These are phyloP conservation scores for Sebastolobus alascanus DNA, from an alignment of 2,797 vertebrate species.

Conservation along the genomic window DNA sequence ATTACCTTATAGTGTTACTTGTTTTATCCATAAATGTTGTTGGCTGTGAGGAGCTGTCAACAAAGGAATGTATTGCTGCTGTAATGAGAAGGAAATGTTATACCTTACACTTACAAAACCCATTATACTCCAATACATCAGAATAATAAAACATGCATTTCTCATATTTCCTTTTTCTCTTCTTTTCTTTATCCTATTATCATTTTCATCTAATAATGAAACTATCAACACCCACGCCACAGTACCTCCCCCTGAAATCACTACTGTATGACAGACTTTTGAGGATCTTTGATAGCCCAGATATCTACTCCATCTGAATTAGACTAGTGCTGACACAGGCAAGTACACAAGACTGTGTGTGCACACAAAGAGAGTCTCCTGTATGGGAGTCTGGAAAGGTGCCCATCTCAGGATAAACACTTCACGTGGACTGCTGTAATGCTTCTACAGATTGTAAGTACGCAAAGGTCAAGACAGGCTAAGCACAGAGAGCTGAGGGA, in stretches of 20 bases:
- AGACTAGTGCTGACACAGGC: not conserved
- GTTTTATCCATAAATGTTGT: not conserved
- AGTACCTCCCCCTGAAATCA: not conserved
- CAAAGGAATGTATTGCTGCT: not conserved
- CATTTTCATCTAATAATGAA: not conserved
- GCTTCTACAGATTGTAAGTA: constrained; percentile 14
- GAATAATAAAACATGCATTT: not conserved
- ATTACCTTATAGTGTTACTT: not conserved
- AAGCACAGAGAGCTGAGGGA: not conserved
- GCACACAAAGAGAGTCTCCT: not conserved
- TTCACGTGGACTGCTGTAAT: constrained; percentile 20
- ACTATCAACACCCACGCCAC: not conserved
- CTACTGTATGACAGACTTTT: not conserved
- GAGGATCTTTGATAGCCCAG: not conserved
- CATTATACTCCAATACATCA: not conserved
- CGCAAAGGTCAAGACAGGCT: constrained; percentile 16
- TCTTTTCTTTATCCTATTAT: not conserved
- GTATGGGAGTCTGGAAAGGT: not conserved
- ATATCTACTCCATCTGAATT: constrained; percentile 1
- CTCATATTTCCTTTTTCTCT: not conserved
- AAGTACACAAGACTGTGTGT: not conserved
- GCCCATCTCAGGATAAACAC: constrained; percentile 10
- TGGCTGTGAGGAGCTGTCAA: not conserved
- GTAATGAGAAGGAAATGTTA: not conserved
- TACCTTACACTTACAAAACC: not conserved